These are phyloP conservation scores for Baronia brevicornis DNA, from an alignment of 2,888 invertebrate species.

Conservation along the genomic window DNA sequence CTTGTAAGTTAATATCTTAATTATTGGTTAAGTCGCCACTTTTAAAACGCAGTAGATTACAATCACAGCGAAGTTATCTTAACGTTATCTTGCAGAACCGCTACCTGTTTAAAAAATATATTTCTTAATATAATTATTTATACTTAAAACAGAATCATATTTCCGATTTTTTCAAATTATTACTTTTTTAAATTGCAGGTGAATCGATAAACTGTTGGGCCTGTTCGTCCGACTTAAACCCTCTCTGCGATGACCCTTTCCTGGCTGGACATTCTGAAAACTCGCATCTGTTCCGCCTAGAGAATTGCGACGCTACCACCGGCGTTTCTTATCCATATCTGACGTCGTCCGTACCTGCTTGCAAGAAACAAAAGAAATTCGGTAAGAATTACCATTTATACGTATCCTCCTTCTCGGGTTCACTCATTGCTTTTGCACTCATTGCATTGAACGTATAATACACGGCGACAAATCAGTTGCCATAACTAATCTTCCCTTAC, in stretches of 20 bases:
- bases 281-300: conserved; percentile 57
- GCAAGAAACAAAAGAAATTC: conserved; percentile 84
- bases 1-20: too few species aligned
- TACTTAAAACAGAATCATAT: too few species aligned
- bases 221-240: conserved; percentile 83
- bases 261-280: conserved; percentile 68
- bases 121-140: too few species aligned
- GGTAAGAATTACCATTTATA: conserved; percentile 66
- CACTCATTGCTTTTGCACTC: not conserved
- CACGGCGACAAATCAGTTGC: too few species aligned
- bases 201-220: conserved; percentile 83
- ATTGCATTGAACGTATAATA: too few species aligned
- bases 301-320: conserved; percentile 66
- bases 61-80: too few species aligned
- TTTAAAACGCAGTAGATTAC: too few species aligned
- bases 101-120: too few species aligned
- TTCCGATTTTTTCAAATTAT: not conserved
- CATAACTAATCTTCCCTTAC: too few species aligned
- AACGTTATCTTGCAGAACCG: too few species aligned
- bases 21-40: too few species aligned
- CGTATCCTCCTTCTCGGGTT: not conserved
- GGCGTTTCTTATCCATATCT: conserved; percentile 65
- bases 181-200: conserved; percentile 69
- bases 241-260: conserved; percentile 84
- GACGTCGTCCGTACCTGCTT: conserved; percentile 76